Base-by-base conservation (phyloP, 2,113 vertebrate genomes). In the Casuarius casuarius region DNA sequence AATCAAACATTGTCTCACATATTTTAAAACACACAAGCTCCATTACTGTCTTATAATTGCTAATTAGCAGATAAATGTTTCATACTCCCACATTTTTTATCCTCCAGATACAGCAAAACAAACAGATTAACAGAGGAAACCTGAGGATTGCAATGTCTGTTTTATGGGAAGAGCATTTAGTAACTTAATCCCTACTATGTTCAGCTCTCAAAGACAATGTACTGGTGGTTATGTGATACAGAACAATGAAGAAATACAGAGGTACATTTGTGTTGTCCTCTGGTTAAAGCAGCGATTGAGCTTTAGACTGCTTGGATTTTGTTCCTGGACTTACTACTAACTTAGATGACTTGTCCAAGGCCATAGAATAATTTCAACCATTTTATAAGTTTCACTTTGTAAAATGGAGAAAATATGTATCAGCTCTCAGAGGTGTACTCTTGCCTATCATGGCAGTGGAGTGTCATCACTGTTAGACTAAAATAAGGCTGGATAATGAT, bases 71-170 rank as follows among this genome's bases (percentile, higher is more conserved):
- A 95, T 92, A 80, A 92, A 88, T 92, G 72, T 93, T 96, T 94
- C 51, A 91, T 96, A 95, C 94, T 90, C 92, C 91, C 87, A 96
- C 94, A 67, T 90, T 92, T 97, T 97, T 96, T 94, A 92, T 96
- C 31, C 97, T 85, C 95, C 74, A 91, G 92, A 89, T 80, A 91
- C 71, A 88, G 63, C 78, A 96, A 97, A 96, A 91, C 95, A 96
- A 96, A 95, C 91, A 95, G 89, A 97, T 91, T 96, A 94, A 44
- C 81, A 65, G 91, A 48, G 54, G 95, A 95, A 96, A 97, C 87
- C 78, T 95, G 95, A 95, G 71, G 87, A 91, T 75, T 95, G 67
- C 84, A 95, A 48, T 91, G 87, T 91, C 91, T 95, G 28, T 77
- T 97, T 92, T 92, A 80, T 94, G 91, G 91, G 95, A 95, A 96